Conservation (phyloP, 92 coral and sea anemone species). For the Epizoanthus fatuus region DNA sequence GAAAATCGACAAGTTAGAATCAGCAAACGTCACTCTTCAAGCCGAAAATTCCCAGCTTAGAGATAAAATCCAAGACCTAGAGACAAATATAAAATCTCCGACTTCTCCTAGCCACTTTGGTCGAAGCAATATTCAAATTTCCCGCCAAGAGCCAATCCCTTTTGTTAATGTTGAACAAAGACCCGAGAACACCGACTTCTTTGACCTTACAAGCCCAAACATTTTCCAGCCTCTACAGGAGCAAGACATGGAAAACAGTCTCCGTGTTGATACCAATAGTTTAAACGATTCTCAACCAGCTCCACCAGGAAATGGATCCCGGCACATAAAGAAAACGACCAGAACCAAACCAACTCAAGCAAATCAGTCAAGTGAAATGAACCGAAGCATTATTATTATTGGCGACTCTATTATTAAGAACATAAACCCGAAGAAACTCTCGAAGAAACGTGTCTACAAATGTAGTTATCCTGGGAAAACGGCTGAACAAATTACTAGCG, state of each 20-base stretch:
- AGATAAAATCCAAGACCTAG: neutral
- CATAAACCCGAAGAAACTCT: too few relatives aligned
- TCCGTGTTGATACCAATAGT: neutral
- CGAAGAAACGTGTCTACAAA: too few relatives aligned
- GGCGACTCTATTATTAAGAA: neutral
- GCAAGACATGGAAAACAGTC: neutral
- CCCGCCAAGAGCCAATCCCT: neutral
- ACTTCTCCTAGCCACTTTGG: neutral
- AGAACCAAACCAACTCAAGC: slow-evolving; percentile 2
- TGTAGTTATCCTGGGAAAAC: slow-evolving; percentile 29
- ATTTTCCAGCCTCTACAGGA: neutral
- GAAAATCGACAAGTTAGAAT: neutral
- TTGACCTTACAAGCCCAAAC: neutral
- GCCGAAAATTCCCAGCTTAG: neutral
- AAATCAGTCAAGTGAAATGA: slow-evolving; percentile 9
- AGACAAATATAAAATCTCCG: neutral
- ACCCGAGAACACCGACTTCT: neutral
- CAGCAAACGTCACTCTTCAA: neutral
- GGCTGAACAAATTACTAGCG: slow-evolving; percentile 48
- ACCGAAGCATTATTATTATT: slow-evolving; percentile 8
- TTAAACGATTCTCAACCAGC: neutral
- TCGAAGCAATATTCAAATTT: neutral
- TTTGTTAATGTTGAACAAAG: neutral
- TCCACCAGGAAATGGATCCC: neutral
- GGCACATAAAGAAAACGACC: neutral